Conservation (phyloP, 1,140 invertebrate species). For the Tachypleus tridentatus region DNA sequence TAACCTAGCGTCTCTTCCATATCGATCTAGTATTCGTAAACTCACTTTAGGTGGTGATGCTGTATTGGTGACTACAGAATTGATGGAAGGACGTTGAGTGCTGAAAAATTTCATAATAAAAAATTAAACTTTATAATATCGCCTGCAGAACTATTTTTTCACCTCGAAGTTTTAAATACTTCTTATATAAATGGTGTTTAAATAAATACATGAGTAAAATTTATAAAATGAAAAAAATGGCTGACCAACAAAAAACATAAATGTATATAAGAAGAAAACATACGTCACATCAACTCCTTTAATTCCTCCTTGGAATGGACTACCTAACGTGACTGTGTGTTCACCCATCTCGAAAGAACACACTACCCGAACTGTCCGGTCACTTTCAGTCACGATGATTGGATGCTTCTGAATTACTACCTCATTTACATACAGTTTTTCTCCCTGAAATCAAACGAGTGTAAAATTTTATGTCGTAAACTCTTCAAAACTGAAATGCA, state of each 20-base stretch:
- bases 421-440: conserved; percentile 39
- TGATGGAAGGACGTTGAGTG: background rate
- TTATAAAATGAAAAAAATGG: no score
- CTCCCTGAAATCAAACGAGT: conserved; percentile 26
- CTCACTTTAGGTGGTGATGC: conserved; percentile 40
- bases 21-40: conserved; percentile 37
- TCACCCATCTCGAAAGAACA: conserved; percentile 40
- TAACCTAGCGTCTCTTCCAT: conserved; percentile 36
- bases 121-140: no score
- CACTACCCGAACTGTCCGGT: conserved; percentile 40
- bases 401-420: conserved; percentile 42
- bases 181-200: no score
- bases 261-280: conserved; percentile 17
- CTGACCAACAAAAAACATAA: no score
- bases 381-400: conserved; percentile 42
- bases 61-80: conserved; percentile 38
- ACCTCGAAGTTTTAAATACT: background rate
- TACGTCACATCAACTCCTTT: conserved; percentile 37
- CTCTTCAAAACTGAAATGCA: no score
- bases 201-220: no score
- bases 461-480: no score
- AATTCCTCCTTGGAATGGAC: conserved; percentile 28
- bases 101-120: no score
- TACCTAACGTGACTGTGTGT: conserved; percentile 37
- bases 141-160: no score